Percentiles rank a stretch among this genome's conserved stretches.
Conservation (phyloP, 1,140 invertebrate species). For the Teleopsis dalmanni region DNA sequence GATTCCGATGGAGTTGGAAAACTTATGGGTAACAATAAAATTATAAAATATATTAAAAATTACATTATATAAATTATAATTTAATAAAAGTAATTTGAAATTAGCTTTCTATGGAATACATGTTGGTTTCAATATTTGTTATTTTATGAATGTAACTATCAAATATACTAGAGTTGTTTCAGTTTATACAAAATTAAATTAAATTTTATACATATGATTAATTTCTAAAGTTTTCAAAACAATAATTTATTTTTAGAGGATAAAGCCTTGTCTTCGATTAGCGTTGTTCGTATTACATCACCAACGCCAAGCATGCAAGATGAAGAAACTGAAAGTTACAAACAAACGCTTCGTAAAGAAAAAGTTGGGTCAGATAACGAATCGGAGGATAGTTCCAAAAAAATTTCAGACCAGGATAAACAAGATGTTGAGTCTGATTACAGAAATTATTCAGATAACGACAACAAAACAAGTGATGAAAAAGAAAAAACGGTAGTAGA, state of each 20-base stretch:
- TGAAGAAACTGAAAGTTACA: constrained; percentile 29
- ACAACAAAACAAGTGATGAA: constrained; percentile 22
- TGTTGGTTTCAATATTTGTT: neutral
- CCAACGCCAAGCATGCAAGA: constrained; percentile 42
- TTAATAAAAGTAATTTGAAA: neutral
- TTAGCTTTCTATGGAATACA: neutral
- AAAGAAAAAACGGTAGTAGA: constrained; percentile 18
- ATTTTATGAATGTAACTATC: neutral
- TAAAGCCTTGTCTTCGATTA: constrained; percentile 38
- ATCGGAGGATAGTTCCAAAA: constrained; percentile 4
- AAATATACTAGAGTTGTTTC: no score
- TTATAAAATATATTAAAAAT: no score
- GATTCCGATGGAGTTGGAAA: constrained; percentile 63
- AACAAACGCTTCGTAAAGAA: constrained; percentile 26
- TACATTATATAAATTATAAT: no score
- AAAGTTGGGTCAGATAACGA: constrained; percentile 21
- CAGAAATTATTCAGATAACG: neutral
- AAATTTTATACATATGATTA: no score
- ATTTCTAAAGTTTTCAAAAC: constrained; percentile 17
- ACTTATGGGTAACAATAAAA: constrained; percentile 64
- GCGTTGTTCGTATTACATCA: constrained; percentile 38
- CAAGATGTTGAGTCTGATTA: neutral
- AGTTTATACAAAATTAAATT: no score
- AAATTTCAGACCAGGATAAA: neutral
- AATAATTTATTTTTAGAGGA: constrained; percentile 30